phyloP scores from a whole-genome alignment of 1,140 invertebrate genomes.

The Brachionus plicatilis region DNA sequence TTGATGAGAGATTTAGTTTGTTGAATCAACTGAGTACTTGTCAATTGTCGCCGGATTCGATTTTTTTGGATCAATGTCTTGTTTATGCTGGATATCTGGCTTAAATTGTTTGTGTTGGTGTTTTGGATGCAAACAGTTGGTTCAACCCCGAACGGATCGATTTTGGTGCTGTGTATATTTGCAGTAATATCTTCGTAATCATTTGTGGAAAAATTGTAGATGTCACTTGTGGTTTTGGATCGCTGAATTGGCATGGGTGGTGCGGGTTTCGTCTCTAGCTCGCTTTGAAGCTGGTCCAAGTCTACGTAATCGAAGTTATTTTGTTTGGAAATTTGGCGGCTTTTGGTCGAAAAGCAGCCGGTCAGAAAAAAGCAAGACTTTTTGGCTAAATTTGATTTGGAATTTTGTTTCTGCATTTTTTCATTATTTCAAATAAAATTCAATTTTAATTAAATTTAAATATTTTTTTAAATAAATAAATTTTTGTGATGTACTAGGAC shows the following conservation, averaged over 20 bases:
- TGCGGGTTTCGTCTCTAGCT: neutral
- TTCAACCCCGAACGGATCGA: neutral
- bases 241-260: neutral
- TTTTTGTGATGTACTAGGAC: neutral
- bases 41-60: neutral
- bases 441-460: neutral
- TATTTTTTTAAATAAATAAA: neutral
- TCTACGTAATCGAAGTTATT: conserved; percentile 17
- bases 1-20: neutral
- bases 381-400: neutral
- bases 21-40: neutral
- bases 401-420: neutral
- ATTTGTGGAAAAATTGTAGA: conserved; percentile 21
- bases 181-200: neutral
- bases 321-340: conserved; percentile 1
- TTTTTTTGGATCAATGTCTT: neutral
- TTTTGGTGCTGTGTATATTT: conserved; percentile 15
- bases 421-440: neutral
- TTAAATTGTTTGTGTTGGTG: neutral
- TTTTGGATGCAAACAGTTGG: neutral
- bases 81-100: neutral
- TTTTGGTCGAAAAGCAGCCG: neutral
- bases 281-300: neutral
- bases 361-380: neutral
- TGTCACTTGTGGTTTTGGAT: neutral